Evolutionary conservation across 2,113 vertebrate genomes (phyloP), one percentile per base, ranked within the genome.

Genomic region (Trematomus loennbergii): DNA sequence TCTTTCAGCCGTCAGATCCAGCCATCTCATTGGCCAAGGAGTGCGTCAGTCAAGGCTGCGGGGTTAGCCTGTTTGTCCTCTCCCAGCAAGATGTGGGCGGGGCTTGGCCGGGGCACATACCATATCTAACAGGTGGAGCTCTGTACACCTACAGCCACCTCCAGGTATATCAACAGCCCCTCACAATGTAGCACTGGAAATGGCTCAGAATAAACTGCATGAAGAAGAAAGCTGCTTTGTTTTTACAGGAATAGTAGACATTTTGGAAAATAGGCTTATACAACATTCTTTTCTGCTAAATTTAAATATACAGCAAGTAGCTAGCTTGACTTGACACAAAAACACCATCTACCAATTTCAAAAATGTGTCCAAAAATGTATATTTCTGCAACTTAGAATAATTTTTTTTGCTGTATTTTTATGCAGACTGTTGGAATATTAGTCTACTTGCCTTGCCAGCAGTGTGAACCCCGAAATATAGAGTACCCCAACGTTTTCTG

Each of bases 51-150:
- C 94, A 96, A 83, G 95, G 95, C 57, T 96, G 94, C 48, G 82
- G 94, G 3, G 76, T 96, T 77, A 93, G 96, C 81, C 88, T 95
- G 57, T 96, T 95, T 73, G 65, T 93, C 75, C 94, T 96, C 48
- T 92, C 93, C 4, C 90, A 93, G 55, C 93, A 94, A 61, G 89
- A 92, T 15, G 92, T 96, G 52, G 95, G 95, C 5, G 91, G 94
- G 49, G 93, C 94, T 17, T 95, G 95, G 93, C 94, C 95, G 0
- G 95, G 94, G 0, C 91, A 95, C 75, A 65, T 94, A 33, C 91
- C 95, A 7, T 92, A 93, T 72, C 83, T 95, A 4, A 95, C 94
- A 45, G 95, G 95, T 7, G 95, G 95, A 25, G 89, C 86, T 12
- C 59, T 96, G 61, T 81, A 89, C 89, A 82, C 77, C 58, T 96